phyloP scores from a whole-genome alignment of 1,140 invertebrate genomes.

The Pteromalus puparum region DNA sequence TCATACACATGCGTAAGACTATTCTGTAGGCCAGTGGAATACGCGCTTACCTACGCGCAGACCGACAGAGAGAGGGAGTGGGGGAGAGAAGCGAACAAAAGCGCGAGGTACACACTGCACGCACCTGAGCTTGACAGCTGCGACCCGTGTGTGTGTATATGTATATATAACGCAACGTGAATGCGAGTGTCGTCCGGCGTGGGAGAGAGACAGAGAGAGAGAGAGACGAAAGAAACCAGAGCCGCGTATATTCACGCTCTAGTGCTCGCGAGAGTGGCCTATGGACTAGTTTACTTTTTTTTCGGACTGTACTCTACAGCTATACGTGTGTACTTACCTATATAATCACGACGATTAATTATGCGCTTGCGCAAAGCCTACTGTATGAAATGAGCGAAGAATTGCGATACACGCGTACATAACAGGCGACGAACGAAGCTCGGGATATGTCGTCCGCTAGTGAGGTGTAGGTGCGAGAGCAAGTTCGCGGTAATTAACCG shows the following conservation, averaged over 20 bases:
- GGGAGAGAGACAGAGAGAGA: background rate
- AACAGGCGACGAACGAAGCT: background rate
- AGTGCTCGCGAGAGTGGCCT: background rate
- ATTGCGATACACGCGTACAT: background rate
- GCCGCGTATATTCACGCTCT: background rate
- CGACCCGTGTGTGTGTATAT: background rate
- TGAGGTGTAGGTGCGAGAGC: background rate
- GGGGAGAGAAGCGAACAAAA: background rate
- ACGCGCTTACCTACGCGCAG: background rate
- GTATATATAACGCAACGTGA: background rate
- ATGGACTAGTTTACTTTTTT: background rate
- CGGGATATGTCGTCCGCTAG: too few species aligned
- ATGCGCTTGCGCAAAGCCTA: background rate
- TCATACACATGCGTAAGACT: background rate
- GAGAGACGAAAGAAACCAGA: background rate
- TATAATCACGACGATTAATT: background rate
- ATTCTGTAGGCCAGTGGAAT: background rate
- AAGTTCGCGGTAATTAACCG: background rate
- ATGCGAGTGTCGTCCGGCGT: background rate
- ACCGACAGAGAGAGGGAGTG: too few species aligned
- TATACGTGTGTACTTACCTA: background rate
- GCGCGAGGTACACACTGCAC: background rate
- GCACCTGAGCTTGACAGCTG: slow-evolving; percentile 59
- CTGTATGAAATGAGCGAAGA: background rate
- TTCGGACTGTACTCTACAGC: background rate